phyloP scores from a whole-genome alignment of 1,140 invertebrate genomes.

The Calliopsis andreniformis region DNA sequence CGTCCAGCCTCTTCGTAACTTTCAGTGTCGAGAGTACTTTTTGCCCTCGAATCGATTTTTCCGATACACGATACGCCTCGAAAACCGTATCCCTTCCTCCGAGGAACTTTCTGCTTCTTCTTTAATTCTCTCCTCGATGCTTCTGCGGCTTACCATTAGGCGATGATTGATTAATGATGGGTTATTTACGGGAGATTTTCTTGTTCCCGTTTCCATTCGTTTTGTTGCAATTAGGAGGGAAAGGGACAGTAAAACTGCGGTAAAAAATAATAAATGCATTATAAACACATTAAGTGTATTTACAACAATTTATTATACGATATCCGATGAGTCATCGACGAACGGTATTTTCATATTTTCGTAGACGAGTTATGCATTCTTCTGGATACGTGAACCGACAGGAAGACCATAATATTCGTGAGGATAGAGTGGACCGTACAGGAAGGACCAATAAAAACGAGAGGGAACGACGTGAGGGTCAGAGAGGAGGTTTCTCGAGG shows the following conservation, averaged over 20 bases:
- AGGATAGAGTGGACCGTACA: constrained; percentile 3
- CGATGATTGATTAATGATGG: constrained; percentile 26
- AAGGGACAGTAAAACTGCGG: no score
- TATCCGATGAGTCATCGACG: no score
- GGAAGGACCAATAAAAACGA: constrained; percentile 20
- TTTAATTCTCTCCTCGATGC: background rate
- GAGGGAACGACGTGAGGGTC: constrained; percentile 63
- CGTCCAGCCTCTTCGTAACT: background rate
- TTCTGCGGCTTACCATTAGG: background rate
- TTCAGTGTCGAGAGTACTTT: constrained; percentile 30
- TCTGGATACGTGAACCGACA: constrained; percentile 5
- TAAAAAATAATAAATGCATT: no score
- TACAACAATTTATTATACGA: no score
- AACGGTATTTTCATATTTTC: background rate
- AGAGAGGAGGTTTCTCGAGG: constrained; percentile 44
- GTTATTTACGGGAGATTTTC: background rate
- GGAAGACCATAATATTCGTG: background rate
- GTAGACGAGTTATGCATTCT: background rate
- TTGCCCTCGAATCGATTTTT: constrained; percentile 28
- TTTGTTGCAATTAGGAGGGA: no score
- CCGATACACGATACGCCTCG: background rate
- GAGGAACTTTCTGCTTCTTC: background rate
- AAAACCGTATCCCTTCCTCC: background rate
- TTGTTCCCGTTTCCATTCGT: background rate
- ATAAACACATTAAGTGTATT: no score